Base-by-base conservation (phyloP, 2,888 invertebrate genomes). In the Plagodis pulveraria region DNA sequence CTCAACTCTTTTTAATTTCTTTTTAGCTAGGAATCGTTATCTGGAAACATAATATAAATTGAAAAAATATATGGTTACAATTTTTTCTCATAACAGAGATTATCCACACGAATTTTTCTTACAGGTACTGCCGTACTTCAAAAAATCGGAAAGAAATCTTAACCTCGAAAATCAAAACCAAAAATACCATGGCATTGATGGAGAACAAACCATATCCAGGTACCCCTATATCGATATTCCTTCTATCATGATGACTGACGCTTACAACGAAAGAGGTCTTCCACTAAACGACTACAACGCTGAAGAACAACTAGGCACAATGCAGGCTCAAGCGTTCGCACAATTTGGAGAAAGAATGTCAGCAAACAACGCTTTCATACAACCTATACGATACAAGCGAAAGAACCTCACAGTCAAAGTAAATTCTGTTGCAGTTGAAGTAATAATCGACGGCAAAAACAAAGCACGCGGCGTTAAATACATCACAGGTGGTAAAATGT, bases 81-180 rank as follows among this genome's bases (percentile, higher is more conserved):
- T 2, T 1, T 22, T 22, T 22, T 22, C 22, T 22, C 22, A 22
- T 22, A 22, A 22, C 22, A 22, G 22, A 4, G 22, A 22, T 22
- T 22, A 22, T 22, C 22, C 22, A 22, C 4, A 22, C 4, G 4
- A 22, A 41, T 40, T 9, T n/a, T 8, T 34, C 12, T 48, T 40
- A 6, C 76, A 91, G 91, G 87, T 95, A 2, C 84, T 96, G 36
- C 95, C 95, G 0, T 96, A 95, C 77, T 96, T 95, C 78, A 94
- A 90, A 58, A 95, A 95, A 80, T 94, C 94, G 0, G 95, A 95
- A 78, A 89, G 93, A 57, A 95, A 95, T 70, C 74, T 93, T 45
- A 92, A 95, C 70, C 69, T 84, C 1, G 91, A 91, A 60, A 81
- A 81, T 0, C 71, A 93, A 2, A 86, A 94, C 68, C 84, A 86